Percentiles rank a stretch among this genome's conserved stretches.
Conservation (phyloP, 2,797 vertebrate genomes). For the Acanthis flammea region DNA sequence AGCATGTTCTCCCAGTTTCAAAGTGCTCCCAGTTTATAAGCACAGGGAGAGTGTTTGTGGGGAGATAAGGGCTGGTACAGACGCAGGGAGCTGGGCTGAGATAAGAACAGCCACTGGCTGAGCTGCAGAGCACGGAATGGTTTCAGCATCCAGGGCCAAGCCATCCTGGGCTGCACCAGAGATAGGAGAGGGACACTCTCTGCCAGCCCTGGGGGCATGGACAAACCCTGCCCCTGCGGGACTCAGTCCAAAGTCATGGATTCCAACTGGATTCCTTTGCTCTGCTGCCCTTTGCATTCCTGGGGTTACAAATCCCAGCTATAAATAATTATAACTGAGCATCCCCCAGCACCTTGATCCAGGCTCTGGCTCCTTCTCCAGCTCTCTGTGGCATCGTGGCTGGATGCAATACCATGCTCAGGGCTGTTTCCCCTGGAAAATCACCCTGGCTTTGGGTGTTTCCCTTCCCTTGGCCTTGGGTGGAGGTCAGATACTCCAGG, state of each 20-base stretch:
- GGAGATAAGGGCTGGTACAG: not conserved
- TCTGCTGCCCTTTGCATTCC: not conserved
- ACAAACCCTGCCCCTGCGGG: not conserved
- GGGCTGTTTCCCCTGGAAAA: not conserved
- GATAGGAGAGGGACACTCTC: not conserved
- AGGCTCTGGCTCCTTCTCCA: not conserved
- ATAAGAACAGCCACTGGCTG: not conserved
- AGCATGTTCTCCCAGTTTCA: not conserved
- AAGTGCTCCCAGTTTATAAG: not conserved
- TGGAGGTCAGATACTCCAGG: not conserved
- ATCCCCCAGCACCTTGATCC: not conserved
- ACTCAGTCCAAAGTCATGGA: not conserved
- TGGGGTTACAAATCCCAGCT: rapidly evolving
- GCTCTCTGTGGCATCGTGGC: rapidly evolving
- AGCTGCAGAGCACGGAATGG: not conserved
- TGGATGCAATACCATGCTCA: not conserved
- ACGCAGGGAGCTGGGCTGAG: not conserved
- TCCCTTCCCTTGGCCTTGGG: not conserved
- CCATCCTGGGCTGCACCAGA: not conserved
- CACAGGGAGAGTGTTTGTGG: not conserved
- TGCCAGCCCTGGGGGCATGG: not conserved
- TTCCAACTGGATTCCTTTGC: not conserved
- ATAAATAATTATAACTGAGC: not conserved
- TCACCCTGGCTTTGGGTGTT: not conserved
- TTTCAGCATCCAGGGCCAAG: not conserved